Base-by-base conservation (phyloP, 2,113 vertebrate species). In the Rhinolophus sinicus region DNA sequence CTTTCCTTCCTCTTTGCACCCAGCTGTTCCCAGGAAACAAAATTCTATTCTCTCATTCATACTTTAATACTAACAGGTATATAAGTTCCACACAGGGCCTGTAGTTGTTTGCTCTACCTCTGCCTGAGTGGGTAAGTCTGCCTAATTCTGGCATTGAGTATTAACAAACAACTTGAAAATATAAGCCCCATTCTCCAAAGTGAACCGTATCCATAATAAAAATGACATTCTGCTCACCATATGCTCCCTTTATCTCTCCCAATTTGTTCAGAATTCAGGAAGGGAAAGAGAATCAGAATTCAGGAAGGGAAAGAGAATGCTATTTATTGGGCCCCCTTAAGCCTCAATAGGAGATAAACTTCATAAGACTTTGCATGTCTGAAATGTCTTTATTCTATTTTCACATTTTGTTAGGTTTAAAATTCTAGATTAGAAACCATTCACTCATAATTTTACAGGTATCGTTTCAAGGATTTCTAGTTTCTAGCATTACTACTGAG, bases 391-490 rank as follows among this genome's bases (percentile, higher is more conserved):
- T 70, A 58, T 18, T 50, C 40, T 72, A 81, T 60, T 30, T 65
- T 83, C 81, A 54, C 3, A 72, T n/a, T 54, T 85, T 89, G 30
- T 87, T 69, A 69, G 24, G 38, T 84, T 77, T 86, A 80, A 91
- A 60, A 50, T 40, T 76, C 35, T 75, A 84, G 5, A 13, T 73
- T 69, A 65, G 26, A 90, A 76, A 84, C 58, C 16, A 60, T 60
- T 91, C 54, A 8, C 40, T 70, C 33, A 85, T 70, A 95, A 72
- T 91, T 2, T 64, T 62, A 54, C 14, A 93, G 26, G 56, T 54
- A 90, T 22, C 56, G 30, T 90, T 90, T 90, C 88, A 86, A 64
- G 54, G 14, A 80, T 73, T 91, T 64, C 44, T 95, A 86, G 47
- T 72, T 91, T 64, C n/a, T 38, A 54, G 58, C 18, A 30, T n/a